Evolutionary conservation across 2,113 vertebrate species (phyloP).

Genomic region (Canis aureus): DNA sequence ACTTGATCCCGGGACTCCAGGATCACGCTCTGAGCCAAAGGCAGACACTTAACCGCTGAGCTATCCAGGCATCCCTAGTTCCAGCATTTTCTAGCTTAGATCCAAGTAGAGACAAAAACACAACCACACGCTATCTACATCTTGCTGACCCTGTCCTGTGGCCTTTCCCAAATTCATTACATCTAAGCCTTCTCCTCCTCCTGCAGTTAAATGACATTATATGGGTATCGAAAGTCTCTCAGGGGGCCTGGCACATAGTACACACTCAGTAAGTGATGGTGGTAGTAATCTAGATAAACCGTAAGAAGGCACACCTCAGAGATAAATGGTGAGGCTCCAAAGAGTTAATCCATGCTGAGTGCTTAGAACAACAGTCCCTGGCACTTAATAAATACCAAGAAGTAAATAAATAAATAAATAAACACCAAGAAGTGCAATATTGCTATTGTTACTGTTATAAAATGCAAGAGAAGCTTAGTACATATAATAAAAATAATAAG

Average conservation of each 20-base stretch:
- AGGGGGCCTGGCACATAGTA: no score
- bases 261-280: neutral
- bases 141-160: neutral
- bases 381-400: neutral
- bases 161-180: neutral
- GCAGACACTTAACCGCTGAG: no score
- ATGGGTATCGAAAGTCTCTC: neutral
- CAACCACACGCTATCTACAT: no score
- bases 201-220: neutral
- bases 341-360: neutral
- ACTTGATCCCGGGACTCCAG: no score
- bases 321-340: neutral
- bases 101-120: neutral
- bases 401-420: neutral
- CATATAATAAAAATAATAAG: neutral
- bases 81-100: neutral
- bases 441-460: neutral
- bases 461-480: neutral
- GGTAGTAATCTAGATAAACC: neutral
- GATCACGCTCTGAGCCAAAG: no score
- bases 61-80: neutral
- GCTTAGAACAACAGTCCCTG: neutral
- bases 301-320: no score
- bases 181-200: neutral
- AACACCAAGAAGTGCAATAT: no score